These are phyloP conservation scores for Stomatorhinus ivindoensis DNA, from an alignment of 2,113 vertebrate species.

Conservation along the genomic window DNA sequence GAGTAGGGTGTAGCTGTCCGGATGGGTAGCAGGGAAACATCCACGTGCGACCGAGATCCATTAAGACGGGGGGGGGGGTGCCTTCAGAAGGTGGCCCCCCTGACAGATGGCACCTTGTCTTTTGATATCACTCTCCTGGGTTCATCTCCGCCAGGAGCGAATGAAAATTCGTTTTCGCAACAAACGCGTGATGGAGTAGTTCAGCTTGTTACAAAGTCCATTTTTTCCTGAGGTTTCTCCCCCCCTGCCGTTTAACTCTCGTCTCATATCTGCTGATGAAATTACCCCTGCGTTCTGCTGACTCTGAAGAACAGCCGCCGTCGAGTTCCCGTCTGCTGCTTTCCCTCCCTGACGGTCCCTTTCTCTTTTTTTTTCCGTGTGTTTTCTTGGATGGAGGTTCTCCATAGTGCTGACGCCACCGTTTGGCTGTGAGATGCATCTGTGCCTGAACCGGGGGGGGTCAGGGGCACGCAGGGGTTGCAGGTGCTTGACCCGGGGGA, in stretches of 20 bases:
- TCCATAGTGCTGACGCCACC: conserved; percentile 28
- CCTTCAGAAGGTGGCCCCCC: neutral
- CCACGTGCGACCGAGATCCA: neutral
- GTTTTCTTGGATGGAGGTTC: conserved; percentile 8
- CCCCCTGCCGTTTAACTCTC: conserved; percentile 1
- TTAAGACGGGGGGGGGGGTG: neutral
- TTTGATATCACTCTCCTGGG: neutral
- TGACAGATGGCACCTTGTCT: conserved; percentile 3
- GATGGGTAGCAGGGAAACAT: neutral
- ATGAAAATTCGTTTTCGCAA: neutral
- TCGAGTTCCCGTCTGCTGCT: neutral
- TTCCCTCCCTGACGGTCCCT: neutral
- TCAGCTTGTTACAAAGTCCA: conserved; percentile 36
- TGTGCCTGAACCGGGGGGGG: conserved; percentile 35
- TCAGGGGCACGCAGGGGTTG: neutral
- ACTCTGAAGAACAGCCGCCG: neutral
- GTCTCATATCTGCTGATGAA: conserved; percentile 15
- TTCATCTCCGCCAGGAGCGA: neutral
- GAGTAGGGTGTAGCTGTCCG: neutral
- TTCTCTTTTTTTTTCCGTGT: neutral
- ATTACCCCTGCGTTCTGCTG: conserved; percentile 8
- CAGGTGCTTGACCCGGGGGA: neutral
- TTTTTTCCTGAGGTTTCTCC: conserved; percentile 18
- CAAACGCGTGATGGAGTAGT: neutral
- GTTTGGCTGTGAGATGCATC: conserved; percentile 49